Conservation (phyloP, 1,140 invertebrate genomes). For the Drosophila eugracilis region DNA sequence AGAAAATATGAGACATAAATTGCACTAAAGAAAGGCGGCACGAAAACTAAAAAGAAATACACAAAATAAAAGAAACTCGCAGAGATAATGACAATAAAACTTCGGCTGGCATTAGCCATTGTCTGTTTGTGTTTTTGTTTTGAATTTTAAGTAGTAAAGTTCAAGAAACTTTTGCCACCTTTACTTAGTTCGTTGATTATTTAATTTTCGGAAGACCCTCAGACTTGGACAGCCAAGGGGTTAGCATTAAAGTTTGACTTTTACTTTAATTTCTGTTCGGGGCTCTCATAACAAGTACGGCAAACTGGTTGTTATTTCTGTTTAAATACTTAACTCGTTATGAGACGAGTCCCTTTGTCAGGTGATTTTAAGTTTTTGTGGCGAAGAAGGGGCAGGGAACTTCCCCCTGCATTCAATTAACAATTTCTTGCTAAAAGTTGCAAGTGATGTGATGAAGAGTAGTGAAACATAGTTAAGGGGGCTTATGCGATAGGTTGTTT, state of each 20-base stretch:
- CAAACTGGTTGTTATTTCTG: slow-evolving; percentile 22
- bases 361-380: slow-evolving; percentile 27
- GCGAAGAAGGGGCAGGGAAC: neutral
- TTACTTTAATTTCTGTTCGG: slow-evolving; percentile 14
- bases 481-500: slow-evolving; percentile 1
- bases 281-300: slow-evolving; percentile 21
- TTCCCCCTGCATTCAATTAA: slow-evolving; percentile 38
- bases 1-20: slow-evolving; percentile 48
- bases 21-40: slow-evolving; percentile 14
- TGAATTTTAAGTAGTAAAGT: slow-evolving; percentile 50
- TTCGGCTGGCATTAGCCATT: slow-evolving; percentile 23
- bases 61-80: slow-evolving; percentile 8
- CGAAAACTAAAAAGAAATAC: slow-evolving; percentile 7
- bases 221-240: neutral
- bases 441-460: slow-evolving; percentile 3
- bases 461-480: slow-evolving; percentile 1
- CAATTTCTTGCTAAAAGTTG: slow-evolving; percentile 28
- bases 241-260: slow-evolving; percentile 49
- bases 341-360: slow-evolving; percentile 43
- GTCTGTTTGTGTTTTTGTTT: slow-evolving; percentile 45
- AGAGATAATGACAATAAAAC: slow-evolving; percentile 20
- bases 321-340: slow-evolving; percentile 9
- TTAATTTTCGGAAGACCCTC: slow-evolving; percentile 39
- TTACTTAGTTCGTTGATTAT: slow-evolving; percentile 43
- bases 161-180: slow-evolving; percentile 56